Conservation (phyloP, 2,888 invertebrate species). For the Kryphioiulus occultus region DNA sequence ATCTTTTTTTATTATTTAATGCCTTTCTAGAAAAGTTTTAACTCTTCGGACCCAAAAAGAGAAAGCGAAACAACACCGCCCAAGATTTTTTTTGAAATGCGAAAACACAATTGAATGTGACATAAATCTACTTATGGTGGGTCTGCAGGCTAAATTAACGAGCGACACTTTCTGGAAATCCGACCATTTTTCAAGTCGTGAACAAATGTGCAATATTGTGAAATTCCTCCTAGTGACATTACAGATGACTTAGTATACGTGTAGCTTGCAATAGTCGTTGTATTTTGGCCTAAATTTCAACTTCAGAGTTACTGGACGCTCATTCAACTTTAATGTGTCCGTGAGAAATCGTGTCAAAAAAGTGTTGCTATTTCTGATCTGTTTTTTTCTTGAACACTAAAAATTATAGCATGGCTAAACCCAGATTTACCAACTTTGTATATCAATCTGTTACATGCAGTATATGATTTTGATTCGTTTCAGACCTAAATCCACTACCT, state of each 20-base stretch:
- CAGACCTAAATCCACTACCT: not conserved
- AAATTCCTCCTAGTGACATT: not conserved
- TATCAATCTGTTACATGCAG: no score
- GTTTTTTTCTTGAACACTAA: no score
- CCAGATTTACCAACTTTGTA: no score
- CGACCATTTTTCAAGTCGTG: not conserved
- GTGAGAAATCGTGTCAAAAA: no score
- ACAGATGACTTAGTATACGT: not conserved
- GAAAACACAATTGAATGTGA: not conserved
- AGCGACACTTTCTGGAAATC: not conserved
- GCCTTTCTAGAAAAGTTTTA: not conserved
- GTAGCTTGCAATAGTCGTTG: not conserved
- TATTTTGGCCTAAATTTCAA: not conserved
- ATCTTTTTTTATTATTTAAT: slow-evolving; percentile 24
- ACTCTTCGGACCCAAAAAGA: not conserved
- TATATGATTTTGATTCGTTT: not conserved
- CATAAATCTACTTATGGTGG: not conserved
- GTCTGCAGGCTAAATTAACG: not conserved
- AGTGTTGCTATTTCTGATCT: no score
- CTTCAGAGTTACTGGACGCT: not conserved
- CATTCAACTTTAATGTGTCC: not conserved
- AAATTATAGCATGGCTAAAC: no score
- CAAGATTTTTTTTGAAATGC: not conserved
- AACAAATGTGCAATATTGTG: not conserved
- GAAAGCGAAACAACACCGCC: not conserved